Percentiles rank a stretch among this genome's conserved stretches.
phyloP scores from a whole-genome alignment of 30 jellyfish, hydroid and myxozoan genomes.

The Hydractinia echinata region DNA sequence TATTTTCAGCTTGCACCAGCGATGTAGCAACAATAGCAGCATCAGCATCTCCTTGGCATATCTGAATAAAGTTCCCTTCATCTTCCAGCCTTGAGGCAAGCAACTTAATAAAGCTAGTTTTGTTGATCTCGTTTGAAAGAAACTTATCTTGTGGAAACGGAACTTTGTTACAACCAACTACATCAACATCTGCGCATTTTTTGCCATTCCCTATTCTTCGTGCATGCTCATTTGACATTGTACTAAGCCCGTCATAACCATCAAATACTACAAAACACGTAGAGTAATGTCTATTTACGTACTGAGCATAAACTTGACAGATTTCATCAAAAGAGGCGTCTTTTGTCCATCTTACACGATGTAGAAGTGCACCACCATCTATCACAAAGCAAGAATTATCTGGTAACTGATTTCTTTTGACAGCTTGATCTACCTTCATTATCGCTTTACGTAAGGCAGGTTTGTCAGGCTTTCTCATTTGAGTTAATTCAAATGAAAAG shows the following conservation, averaged over 20 bases:
- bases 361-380: slow-evolving; percentile 6
- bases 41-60: slow-evolving; percentile 1
- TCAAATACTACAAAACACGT: not conserved
- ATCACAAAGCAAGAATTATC: not conserved
- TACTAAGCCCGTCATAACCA: too few species aligned
- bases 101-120: not conserved
- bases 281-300: not conserved
- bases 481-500: slow-evolving; percentile 5
- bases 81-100: not conserved
- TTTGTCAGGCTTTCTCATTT: slow-evolving; percentile 12
- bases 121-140: not conserved
- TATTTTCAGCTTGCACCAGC: not conserved
- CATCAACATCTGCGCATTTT: too few species aligned
- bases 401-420: slow-evolving; percentile 1
- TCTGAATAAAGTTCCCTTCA: not conserved
- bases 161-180: not conserved
- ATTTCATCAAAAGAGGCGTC: slow-evolving; percentile 3
- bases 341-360: slow-evolving; percentile 1
- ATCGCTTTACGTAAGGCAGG: not conserved
- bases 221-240: too few species aligned
- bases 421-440: not conserved
- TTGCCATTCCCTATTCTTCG: too few species aligned
- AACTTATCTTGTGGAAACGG: not conserved
- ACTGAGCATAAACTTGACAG: slow-evolving; percentile 5
- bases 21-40: slow-evolving; percentile 1